Conservation (phyloP, 35 echinoderm and acorn worm species). For the Ophiothrix spiculata region DNA sequence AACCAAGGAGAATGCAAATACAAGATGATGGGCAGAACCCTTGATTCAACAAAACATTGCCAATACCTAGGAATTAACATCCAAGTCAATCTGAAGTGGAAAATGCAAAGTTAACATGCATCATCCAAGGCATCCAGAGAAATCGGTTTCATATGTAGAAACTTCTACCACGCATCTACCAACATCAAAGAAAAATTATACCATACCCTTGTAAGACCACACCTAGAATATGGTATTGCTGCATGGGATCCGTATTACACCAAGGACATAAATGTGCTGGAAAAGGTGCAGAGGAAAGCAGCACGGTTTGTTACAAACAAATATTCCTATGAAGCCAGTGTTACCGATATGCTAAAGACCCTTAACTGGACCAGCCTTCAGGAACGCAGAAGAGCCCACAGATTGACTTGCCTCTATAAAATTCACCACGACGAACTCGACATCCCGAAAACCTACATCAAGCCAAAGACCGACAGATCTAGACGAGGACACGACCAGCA, state of each 20-base stretch:
- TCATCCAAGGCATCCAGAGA: not conserved
- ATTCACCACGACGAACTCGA: too few relatives aligned
- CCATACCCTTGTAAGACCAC: conserved; percentile 17
- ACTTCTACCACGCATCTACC: not conserved
- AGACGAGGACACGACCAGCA: too few relatives aligned
- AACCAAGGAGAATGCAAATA: not conserved
- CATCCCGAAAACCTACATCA: too few relatives aligned
- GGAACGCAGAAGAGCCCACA: too few relatives aligned
- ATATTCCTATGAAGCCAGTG: too few relatives aligned
- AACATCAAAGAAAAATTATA: not conserved
- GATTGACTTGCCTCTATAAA: too few relatives aligned
- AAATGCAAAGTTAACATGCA: not conserved
- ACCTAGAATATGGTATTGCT: conserved; percentile 21
- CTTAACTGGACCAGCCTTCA: too few relatives aligned
- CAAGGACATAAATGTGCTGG: not conserved
- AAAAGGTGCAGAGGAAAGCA: conserved; percentile 7
- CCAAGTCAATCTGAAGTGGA: not conserved
- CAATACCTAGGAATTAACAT: not conserved
- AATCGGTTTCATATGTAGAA: not conserved
- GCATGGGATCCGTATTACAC: conserved; percentile 2
- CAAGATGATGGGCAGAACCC: not conserved
- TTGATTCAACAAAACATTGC: not conserved
- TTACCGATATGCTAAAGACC: too few relatives aligned
- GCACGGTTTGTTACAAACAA: conserved; percentile 1
- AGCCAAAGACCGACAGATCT: too few relatives aligned